Evolutionary conservation across 2,113 vertebrate species (phyloP), one percentile per base, ranked within the genome.

Genomic region (Mionectes macconnelli): DNA sequence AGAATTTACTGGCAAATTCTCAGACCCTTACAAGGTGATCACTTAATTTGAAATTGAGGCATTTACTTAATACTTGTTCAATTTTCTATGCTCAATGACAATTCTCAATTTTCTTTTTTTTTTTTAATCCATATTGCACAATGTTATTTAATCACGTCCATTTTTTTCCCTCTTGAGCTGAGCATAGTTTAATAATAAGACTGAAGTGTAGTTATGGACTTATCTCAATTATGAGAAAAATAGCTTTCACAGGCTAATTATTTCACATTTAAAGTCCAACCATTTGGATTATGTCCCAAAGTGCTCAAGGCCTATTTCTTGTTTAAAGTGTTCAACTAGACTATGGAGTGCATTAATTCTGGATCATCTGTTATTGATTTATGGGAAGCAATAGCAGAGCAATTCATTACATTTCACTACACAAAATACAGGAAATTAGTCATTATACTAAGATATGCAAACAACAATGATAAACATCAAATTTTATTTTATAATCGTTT

Each of bases 171-270:
- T 82, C 87, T 47, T 55, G 89, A 91, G 78, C n/a, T 55, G 89
- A 91, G 78, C n/a, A 74, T 4, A 85, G 45, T 55, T 93, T 82
- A 76, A 9, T 80, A 95, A 94, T 76, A 69, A 91, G 67, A 50
- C 21, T 83, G 45, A 95, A 89, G 21, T 76, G 45, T 83, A 94
- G 42, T 67, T 88, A 93, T 45, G 30, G 30, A 22, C 31, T 80
- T 45, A 88, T 83, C 30, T 90, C 75, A 93, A 44, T 90, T 93
- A 93, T n/a, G 13, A 84, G 45, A 88, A 90, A 94, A 96, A 94
- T 50, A 70, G 11, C 19, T 95, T 93, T 93, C 42, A 77, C 19
- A 12, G 10, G 55, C 23, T 86, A 83, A 93, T 96, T 93, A 91
- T 91, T 93, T 93, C 55, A 63, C 47, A 63, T 59, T 87, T 95